Evolutionary conservation across 2,888 invertebrate genomes (phyloP), one percentile per base, ranked within the genome.

Genomic region (Theretra japonica): DNA sequence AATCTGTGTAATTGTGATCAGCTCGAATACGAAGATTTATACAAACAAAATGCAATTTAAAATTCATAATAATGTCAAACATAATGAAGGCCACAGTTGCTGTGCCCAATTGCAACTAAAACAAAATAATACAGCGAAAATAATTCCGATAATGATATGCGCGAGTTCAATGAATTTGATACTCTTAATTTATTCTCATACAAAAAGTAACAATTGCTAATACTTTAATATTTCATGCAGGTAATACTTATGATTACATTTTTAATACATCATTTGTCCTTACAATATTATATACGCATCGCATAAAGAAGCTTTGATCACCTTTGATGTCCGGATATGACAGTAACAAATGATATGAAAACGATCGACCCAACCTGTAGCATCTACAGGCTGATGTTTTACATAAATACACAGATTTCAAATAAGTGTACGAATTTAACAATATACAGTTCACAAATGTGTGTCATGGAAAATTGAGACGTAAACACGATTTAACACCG

Each of bases 401-500:
- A 62, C 62, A 73, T 74, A 75, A 75, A 81, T 74, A 80, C 73
- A 73, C 76, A 79, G 78, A 79, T 77, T 79, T 79, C 80, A 79
- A 41, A 41, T 70, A 56, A 74, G 72, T 70, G 73, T 70, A 73
- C 74, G 78, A 80, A 78, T 75, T 77, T 78, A 71, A 77, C 73
- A 79, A 78, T 70, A 71, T 70, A 79, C 75, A 79, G 83, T 80
- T 81, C 84, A 86, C 84, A 87, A 82, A 76, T 83, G 62, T 80
- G 79, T 92, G 93, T 93, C 93, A 92, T 93, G 92, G 91, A 84
- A 78, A 83, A 84, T 85, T 82, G 85, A 88, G 81, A 88, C 83
- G 77, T 81, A 80, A 82, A 82, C 81, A 84, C 80, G 78, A 84
- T 79, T 83, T 80, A 86, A 91, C 88, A 90, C 82, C 83, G 80